phyloP scores from a whole-genome alignment of 1,140 invertebrate species.

The Drosophila grimshawi region DNA sequence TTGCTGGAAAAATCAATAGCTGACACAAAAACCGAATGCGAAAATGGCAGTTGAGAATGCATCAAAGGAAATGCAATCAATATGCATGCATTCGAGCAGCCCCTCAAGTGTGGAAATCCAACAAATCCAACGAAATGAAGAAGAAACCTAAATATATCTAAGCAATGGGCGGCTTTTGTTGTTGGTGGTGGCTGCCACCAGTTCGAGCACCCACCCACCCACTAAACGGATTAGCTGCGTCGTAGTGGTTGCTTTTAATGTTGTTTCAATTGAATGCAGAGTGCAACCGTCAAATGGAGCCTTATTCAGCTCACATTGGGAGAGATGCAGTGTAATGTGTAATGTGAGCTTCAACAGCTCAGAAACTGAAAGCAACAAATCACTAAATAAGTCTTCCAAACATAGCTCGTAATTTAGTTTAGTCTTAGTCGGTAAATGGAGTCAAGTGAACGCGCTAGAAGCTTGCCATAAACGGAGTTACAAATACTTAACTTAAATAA shows the following conservation, averaged over 20 bases:
- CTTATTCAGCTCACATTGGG: constrained; percentile 17
- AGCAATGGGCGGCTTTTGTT: constrained; percentile 12
- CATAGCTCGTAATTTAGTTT: constrained; percentile 64
- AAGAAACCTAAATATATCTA: constrained; percentile 20
- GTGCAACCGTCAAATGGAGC: constrained; percentile 41
- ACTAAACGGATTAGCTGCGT: constrained; percentile 52
- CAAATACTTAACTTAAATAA: constrained; percentile 11
- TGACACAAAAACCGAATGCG: constrained; percentile 27
- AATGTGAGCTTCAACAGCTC: constrained; percentile 42
- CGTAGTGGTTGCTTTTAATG: constrained; percentile 61
- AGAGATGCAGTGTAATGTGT: constrained; percentile 23
- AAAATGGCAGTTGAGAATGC: constrained; percentile 29
- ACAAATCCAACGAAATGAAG: constrained; percentile 12
- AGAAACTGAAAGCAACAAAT: constrained; percentile 76
- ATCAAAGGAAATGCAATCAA: constrained; percentile 31
- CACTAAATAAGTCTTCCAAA: constrained; percentile 84
- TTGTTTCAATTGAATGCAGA: constrained; percentile 23
- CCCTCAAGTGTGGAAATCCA: constrained; percentile 57
- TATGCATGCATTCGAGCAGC: constrained; percentile 37
- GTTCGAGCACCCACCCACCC: constrained; percentile 34
- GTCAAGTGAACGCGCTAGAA: constrained; percentile 35
- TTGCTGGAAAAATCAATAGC: constrained; percentile 67
- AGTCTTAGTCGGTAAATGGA: constrained; percentile 52
- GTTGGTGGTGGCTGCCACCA: constrained; percentile 35
- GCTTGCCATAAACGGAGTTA: constrained; percentile 43